These are phyloP conservation scores for Drosophila niveifrons DNA, from an alignment of 2,888 invertebrate genomes.

Conservation along the genomic window DNA sequence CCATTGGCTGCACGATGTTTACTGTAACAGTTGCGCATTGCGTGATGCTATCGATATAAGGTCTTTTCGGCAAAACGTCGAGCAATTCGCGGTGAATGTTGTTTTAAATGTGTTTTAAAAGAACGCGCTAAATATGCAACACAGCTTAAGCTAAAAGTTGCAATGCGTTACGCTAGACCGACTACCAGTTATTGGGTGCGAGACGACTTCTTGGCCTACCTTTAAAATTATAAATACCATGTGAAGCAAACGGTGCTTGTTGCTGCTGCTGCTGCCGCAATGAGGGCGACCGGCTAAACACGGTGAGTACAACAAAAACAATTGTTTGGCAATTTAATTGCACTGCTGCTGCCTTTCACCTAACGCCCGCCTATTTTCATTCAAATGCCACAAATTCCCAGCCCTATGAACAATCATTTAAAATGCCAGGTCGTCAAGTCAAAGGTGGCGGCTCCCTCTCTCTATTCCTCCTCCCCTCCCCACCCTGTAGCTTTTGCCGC, in stretches of 20 bases:
- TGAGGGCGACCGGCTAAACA: conserved; percentile 36
- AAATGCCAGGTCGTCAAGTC: conserved; percentile 69
- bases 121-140: conserved; percentile 12
- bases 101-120: conserved; percentile 9
- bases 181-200: conserved; percentile 39
- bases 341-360: conserved; percentile 72
- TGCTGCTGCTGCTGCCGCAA: conserved; percentile 18
- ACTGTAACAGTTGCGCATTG: conserved; percentile 15
- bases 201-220: conserved; percentile 44
- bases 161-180: conserved; percentile 58
- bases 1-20: neutral
- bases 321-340: conserved; percentile 59
- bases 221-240: conserved; percentile 59
- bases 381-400: conserved; percentile 62
- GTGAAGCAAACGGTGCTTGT: conserved; percentile 45
- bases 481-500: neutral
- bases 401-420: conserved; percentile 56
- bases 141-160: conserved; percentile 4
- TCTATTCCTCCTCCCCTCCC: neutral
- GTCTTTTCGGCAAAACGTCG: neutral
- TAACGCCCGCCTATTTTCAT: conserved; percentile 13
- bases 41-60: conserved; percentile 21
- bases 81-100: conserved; percentile 20
- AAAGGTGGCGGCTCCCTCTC: conserved; percentile 26
- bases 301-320: conserved; percentile 34